These are phyloP conservation scores for Elgaria multicarinata DNA, from an alignment of 2,113 vertebrate genomes.

Conservation along the genomic window DNA sequence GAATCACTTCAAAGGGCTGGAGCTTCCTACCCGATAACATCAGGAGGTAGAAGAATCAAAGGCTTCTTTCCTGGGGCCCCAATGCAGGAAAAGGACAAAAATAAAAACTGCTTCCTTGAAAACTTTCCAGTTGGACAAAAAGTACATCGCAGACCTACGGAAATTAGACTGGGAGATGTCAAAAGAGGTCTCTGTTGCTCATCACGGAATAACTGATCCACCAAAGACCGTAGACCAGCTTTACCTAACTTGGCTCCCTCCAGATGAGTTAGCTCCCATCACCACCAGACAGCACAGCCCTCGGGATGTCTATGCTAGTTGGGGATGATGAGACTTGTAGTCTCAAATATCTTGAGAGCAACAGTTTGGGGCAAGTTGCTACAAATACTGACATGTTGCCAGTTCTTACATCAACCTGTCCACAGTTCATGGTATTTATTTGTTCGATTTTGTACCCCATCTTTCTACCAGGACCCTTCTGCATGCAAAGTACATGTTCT, in stretches of 20 bases:
- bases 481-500: too few species aligned
- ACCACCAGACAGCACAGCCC: too few species aligned
- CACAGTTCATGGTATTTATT: background rate
- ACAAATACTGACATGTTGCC: background rate
- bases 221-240: background rate
- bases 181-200: rapidly evolving
- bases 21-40: conserved; percentile 42
- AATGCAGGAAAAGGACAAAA: conserved; percentile 36
- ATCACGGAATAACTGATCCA: too few species aligned
- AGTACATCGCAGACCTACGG: conserved; percentile 7
- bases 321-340: background rate
- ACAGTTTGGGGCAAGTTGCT: background rate
- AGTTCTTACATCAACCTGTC: background rate
- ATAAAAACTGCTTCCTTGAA: background rate
- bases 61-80: conserved; percentile 16
- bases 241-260: background rate
- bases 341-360: background rate
- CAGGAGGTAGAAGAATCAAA: conserved; percentile 50
- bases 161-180: background rate
- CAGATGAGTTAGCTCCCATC: too few species aligned
- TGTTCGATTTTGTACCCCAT: too few species aligned
- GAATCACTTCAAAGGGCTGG: conserved; percentile 38
- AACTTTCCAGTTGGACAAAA: conserved; percentile 10
- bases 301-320: background rate
- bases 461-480: too few species aligned